Conservation (phyloP, 1,140 invertebrate genomes). For the Drosophila ogumai region DNA sequence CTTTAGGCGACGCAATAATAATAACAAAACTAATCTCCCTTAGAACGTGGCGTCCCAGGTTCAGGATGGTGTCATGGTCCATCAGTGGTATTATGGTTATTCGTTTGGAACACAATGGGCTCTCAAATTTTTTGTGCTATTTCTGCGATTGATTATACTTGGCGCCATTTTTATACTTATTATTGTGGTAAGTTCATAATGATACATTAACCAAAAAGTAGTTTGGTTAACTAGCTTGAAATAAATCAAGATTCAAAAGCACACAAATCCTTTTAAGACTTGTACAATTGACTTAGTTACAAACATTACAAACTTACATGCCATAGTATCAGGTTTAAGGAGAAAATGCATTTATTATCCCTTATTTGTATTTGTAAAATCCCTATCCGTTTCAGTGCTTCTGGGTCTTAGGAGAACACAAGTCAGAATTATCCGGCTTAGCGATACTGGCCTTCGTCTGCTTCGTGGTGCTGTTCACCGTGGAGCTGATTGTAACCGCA, state of each 20-base stretch:
- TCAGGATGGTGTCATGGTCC: constrained; percentile 63
- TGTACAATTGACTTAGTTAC: no score
- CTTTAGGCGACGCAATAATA: no score
- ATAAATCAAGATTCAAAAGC: not conserved
- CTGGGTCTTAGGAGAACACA: constrained; percentile 15
- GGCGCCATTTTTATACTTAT: constrained; percentile 23
- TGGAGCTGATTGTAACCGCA: constrained; percentile 56
- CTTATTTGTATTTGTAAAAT: not conserved
- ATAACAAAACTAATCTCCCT: not conserved
- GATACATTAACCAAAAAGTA: not conserved
- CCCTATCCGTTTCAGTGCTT: constrained; percentile 24
- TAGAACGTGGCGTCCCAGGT: constrained; percentile 63
- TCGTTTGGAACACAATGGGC: constrained; percentile 51
- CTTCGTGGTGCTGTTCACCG: constrained; percentile 47
- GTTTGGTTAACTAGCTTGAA: not conserved
- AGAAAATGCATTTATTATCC: no score
- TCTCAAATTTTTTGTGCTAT: constrained; percentile 48
- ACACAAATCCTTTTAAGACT: no score
- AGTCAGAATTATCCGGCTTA: not conserved
- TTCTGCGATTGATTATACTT: constrained; percentile 45
- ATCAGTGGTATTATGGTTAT: constrained; percentile 77
- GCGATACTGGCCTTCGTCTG: constrained; percentile 14
- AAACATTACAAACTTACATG: no score
- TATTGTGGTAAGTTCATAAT: constrained; percentile 32
- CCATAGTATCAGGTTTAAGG: no score